A percentile compares a stretch with the other conserved stretches of the same genome.
Conservation (phyloP, 2,797 vertebrate genomes). For the Galago senegalensis region DNA sequence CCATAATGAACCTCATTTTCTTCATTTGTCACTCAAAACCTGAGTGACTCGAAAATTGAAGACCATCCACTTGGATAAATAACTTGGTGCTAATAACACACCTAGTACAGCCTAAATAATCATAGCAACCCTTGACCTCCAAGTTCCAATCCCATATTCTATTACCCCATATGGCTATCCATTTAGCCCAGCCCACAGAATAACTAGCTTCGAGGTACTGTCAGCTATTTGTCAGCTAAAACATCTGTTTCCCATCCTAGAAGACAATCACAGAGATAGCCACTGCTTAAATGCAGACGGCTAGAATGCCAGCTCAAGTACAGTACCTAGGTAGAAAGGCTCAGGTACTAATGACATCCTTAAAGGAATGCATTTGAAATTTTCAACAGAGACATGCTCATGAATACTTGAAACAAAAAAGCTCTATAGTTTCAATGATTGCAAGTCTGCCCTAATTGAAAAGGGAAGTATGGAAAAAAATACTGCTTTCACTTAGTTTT, state of each 20-base stretch:
- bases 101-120: constrained; percentile 69
- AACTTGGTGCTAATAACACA: constrained; percentile 75
- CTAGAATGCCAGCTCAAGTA: constrained; percentile 69
- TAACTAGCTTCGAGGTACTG: constrained; percentile 57
- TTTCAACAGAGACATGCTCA: constrained; percentile 79
- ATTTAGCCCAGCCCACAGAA: constrained; percentile 24
- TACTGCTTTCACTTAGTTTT: constrained; percentile 87
- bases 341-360: constrained; percentile 85
- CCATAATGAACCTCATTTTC: constrained; percentile 76
- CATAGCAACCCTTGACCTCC: constrained; percentile 26
- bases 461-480: constrained; percentile 77
- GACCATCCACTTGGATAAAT: constrained; percentile 62
- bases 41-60: constrained; percentile 74
- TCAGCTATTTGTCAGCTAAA: not conserved
- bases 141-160: constrained; percentile 63
- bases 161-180: constrained; percentile 26
- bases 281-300: constrained; percentile 39
- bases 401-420: constrained; percentile 82
- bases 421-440: constrained; percentile 79
- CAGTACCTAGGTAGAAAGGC: constrained; percentile 65
- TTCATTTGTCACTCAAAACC: constrained; percentile 67
- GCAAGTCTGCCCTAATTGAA: constrained; percentile 83
- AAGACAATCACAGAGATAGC: constrained; percentile 37
- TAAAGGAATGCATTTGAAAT: constrained; percentile 84
- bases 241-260: constrained; percentile 1